phyloP scores from a whole-genome alignment of 2,113 vertebrate genomes.

The Copsychus sechellarum region DNA sequence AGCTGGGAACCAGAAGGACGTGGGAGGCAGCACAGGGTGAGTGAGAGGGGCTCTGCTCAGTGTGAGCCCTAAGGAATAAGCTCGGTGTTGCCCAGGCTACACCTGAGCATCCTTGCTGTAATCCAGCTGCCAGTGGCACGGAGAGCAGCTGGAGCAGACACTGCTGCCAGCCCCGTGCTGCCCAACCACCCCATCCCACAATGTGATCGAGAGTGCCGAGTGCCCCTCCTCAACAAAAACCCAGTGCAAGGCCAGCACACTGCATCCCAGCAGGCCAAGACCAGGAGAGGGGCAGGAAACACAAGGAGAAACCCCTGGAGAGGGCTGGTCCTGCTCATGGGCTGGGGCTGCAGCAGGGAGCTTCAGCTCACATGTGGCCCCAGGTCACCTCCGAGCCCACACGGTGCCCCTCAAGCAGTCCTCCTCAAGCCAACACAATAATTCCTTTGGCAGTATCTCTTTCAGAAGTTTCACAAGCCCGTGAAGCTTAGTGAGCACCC shows the following conservation, averaged over 20 bases:
- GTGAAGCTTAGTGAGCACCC: fast-evolving
- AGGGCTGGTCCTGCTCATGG: fast-evolving
- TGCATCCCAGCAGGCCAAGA: background rate
- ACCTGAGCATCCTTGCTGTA: fast-evolving
- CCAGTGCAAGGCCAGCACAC: background rate
- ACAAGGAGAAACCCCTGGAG: fast-evolving
- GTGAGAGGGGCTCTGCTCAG: fast-evolving
- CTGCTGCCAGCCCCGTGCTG: background rate
- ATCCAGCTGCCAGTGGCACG: background rate
- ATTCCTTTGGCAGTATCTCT: background rate
- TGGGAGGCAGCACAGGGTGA: background rate
- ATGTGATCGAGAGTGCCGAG: fast-evolving
- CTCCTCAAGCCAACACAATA: fast-evolving
- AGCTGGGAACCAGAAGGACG: background rate
- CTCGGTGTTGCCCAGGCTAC: fast-evolving
- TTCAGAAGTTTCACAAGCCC: background rate
- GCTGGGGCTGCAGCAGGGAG: background rate
- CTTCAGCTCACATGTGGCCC: background rate
- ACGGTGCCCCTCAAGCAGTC: background rate
- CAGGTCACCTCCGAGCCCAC: background rate
- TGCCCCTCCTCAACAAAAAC: no score
- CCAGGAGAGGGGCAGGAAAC: background rate
- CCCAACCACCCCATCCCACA: background rate
- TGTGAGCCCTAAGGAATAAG: fast-evolving
- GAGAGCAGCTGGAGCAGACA: background rate